Base-by-base conservation (phyloP, 2,113 vertebrate species). In the Murina feae region DNA sequence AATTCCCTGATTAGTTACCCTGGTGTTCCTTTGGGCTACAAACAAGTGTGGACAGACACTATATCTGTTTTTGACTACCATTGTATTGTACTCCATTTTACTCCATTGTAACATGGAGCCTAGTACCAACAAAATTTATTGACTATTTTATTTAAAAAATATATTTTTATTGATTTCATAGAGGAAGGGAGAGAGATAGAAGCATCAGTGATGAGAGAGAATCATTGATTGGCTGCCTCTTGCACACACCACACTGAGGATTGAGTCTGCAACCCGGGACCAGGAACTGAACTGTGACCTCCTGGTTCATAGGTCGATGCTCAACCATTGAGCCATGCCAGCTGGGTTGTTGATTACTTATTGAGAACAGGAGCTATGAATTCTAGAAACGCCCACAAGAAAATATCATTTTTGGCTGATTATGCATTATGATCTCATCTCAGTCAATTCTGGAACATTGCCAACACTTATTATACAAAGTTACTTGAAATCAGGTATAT, bases 341-440 rank as follows among this genome's bases (percentile, higher is more conserved):
- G 25, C 58, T 28, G 25, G 58, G 25, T 60, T 74, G 13, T 47
- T 30, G 28, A 47, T 4, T 75, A 47, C 18, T 75, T 75, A 47
- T 47, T 47, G 72, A 75, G 17, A 76, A 20, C 4, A 37, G 25
- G 47, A 82, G 4, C 60, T 71, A 82, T 60, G 17, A 55, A 85
- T 42, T 79, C 21, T 42, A 80, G 69, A 96, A 89, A 79, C 4
- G 20, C 66, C n/a, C 79, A 80, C 92, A 92, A 74, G 65, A 96
- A 95, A 95, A 91, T 89, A 37, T 28, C 51, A 78, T 71, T 96
- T 11, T 89, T 89, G 63, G 37, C 44, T 82, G 13, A 5, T 75
- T 96, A 86, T 47, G 49, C 8, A 17, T 90, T 86, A 51, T 65
- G 14, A 82, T 76, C 53, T 21, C 55, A 60, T 1, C 58, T 16